These are phyloP conservation scores for Sinohyriopsis cumingii DNA, from an alignment of 2,888 invertebrate genomes.

Conservation along the genomic window DNA sequence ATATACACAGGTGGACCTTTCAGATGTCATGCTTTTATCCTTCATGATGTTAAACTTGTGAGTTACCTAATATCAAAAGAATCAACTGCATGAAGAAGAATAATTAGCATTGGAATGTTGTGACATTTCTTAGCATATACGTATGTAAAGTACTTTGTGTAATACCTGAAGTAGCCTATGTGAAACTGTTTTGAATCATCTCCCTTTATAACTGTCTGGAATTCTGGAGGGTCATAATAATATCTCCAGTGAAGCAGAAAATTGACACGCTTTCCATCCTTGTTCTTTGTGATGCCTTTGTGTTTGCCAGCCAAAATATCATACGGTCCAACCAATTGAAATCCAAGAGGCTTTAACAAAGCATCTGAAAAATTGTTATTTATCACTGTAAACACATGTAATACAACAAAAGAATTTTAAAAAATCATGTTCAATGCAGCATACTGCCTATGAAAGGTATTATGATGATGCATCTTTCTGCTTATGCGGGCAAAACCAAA, in stretches of 20 bases:
- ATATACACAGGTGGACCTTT: no score
- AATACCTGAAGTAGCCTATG: constrained; percentile 86
- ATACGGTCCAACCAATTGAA: constrained; percentile 89
- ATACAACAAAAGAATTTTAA: neutral
- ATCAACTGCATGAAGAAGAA: no score
- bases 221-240: constrained; percentile 95
- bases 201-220: constrained; percentile 77
- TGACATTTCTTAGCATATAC: no score
- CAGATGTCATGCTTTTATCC: no score
- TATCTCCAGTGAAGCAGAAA: constrained; percentile 91
- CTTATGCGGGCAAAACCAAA: no score
- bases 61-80: no score
- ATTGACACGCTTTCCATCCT: constrained; percentile 73
- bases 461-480: no score
- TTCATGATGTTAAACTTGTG: no score
- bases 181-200: constrained; percentile 84
- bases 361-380: constrained; percentile 73
- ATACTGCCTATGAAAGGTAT: no score
- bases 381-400: neutral
- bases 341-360: constrained; percentile 78
- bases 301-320: constrained; percentile 79
- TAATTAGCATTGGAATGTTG: no score
- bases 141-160: neutral
- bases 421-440: no score
- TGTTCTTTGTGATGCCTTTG: constrained; percentile 53